Conservation (phyloP, 2,113 vertebrate genomes). For the Oxyura jamaicensis region DNA sequence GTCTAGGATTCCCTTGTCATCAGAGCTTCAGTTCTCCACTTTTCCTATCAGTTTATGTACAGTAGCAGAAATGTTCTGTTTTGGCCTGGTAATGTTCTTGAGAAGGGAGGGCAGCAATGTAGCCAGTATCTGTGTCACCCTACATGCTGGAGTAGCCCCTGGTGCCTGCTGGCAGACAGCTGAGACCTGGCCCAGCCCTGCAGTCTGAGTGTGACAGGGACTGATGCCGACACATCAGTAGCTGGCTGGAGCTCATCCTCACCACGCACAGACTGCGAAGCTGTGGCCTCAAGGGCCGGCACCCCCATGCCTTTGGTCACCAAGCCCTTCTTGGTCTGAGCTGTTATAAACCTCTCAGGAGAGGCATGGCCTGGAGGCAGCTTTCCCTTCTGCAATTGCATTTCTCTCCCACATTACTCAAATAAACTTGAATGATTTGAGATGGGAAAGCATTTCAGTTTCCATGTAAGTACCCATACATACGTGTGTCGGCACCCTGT, state of each 20-base stretch:
- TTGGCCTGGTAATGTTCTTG: not conserved
- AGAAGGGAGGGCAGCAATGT: not conserved
- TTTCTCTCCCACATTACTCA: not conserved
- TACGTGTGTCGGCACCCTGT: not conserved
- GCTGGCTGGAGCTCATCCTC: constrained; percentile 19
- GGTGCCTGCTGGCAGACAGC: not conserved
- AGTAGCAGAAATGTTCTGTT: not conserved
- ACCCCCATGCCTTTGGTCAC: not conserved
- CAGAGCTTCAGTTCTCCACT: not conserved
- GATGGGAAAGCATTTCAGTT: not conserved
- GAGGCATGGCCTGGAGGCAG: not conserved
- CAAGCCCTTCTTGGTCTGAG: not conserved
- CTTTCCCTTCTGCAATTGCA: not conserved
- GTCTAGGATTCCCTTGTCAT: not conserved
- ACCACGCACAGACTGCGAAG: not conserved
- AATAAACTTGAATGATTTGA: not conserved
- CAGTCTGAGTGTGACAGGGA: not conserved
- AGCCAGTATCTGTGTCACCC: not conserved
- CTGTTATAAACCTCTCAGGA: not conserved
- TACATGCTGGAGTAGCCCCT: not conserved
- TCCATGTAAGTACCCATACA: not conserved
- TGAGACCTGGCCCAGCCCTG: not conserved
- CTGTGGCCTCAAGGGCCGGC: not conserved
- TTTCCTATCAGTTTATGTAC: not conserved
- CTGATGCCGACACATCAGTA: constrained; percentile 21